Base-by-base conservation (phyloP, 1,140 invertebrate genomes). In the Chymomyza costata region DNA sequence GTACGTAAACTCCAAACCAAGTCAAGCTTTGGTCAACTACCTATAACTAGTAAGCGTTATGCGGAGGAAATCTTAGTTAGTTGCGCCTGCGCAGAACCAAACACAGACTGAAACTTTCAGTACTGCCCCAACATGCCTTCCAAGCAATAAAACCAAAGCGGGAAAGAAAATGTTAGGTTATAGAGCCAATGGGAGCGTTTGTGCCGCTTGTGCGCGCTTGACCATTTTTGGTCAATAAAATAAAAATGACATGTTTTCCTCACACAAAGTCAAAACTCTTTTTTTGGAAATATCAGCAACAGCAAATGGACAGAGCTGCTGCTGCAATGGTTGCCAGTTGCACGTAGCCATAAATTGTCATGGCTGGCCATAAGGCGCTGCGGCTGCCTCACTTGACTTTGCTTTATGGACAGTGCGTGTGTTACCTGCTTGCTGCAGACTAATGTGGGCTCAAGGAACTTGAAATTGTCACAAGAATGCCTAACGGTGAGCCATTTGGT, bases 171-270 rank as follows among this genome's bases (percentile, higher is more conserved):
- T 57, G 58, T 61, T 61, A n/a, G n/a, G n/a, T n/a, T n/a, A n/a
- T n/a, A n/a, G n/a, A n/a, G n/a, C n/a, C n/a, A n/a, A n/a, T n/a
- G 31, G 54, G 18, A 30, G 52, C 39, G 48, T 60, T 51, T 54
- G 56, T n/a, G n/a, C n/a, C n/a, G n/a, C 43, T 60, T 47, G n/a
- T 47, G 50, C 40, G 57, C 31, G 66, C 71, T 60, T 80, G 44
- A 44, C 71, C 71, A 71, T 78, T 64, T 78, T 78, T 78, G 71
- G 71, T 62, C 73, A 71, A 55, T 64, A 46, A 71, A 80, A 67
- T 65, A 80, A 78, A 78, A 78, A 78, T 80, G 73, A 78, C 71
- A 80, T 78, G 63, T 78, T 78, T 80, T 67, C 63, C 71, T 78
- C 73, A 74, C 74, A 65, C 40, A 69, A 54, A 59, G 54, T 39